Percentiles rank a stretch among this genome's conserved stretches.
Conservation (phyloP, 1,140 invertebrate genomes). For the Meloidogyne chitwoodi region DNA sequence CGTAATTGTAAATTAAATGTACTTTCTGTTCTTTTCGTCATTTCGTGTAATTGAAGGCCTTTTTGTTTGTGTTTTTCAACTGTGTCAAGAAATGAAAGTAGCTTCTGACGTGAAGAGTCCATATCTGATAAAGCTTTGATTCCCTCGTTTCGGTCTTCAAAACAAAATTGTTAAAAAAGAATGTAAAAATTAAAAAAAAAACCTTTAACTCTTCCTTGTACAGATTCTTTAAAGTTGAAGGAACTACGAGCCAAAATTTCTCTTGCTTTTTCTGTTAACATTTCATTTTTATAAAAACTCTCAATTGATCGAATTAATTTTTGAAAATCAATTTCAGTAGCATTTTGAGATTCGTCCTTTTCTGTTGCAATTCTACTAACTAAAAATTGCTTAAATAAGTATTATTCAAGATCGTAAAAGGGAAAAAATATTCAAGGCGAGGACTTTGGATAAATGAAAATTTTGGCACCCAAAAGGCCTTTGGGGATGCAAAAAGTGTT, state of each 20-base stretch:
- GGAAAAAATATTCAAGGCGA: no score
- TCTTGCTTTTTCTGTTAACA: slow-evolving; percentile 37
- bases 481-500: no score
- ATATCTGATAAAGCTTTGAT: slow-evolving; percentile 35
- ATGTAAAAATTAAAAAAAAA: not conserved
- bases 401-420: not conserved
- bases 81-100: slow-evolving; percentile 25
- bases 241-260: slow-evolving; percentile 34
- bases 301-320: slow-evolving; percentile 27
- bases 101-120: slow-evolving; percentile 34
- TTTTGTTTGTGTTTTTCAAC: slow-evolving; percentile 23
- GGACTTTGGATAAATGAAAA: no score
- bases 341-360: slow-evolving; percentile 21
- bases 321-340: slow-evolving; percentile 20
- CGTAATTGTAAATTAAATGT: slow-evolving; percentile 41
- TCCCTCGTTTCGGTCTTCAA: slow-evolving; percentile 35
- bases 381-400: not conserved
- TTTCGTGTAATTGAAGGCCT: slow-evolving; percentile 29
- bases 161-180: not conserved
- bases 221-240: slow-evolving; percentile 37
- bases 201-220: slow-evolving; percentile 34
- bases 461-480: no score
- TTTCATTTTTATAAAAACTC: slow-evolving; percentile 24
- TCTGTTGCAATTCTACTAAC: slow-evolving; percentile 22
- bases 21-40: slow-evolving; percentile 37